phyloP scores from a whole-genome alignment of 2,797 vertebrate species.

The Onychomys arenicola region DNA sequence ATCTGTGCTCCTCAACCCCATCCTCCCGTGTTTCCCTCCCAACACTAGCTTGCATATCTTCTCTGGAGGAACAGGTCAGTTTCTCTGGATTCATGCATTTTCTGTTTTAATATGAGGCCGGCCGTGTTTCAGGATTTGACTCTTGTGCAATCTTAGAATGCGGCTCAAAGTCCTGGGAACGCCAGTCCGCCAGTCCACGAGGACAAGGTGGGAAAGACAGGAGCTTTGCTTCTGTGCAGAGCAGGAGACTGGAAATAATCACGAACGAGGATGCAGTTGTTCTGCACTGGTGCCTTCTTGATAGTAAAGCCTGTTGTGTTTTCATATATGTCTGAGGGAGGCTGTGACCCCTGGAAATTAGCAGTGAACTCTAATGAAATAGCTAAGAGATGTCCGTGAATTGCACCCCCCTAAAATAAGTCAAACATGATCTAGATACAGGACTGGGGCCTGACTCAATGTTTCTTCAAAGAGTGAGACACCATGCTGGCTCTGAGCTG shows the following conservation, averaged over 20 bases:
- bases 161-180: not conserved
- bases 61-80: not conserved
- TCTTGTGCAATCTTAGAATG: not conserved
- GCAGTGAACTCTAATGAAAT: slow-evolving; percentile 24
- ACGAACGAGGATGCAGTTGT: not conserved
- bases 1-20: not conserved
- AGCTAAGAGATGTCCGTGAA: slow-evolving; percentile 3
- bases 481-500: not conserved
- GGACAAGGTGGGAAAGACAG: not conserved
- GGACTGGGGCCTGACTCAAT: not conserved
- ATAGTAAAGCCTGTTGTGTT: not conserved
- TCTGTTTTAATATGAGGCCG: slow-evolving; percentile 18
- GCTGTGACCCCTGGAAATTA: not conserved
- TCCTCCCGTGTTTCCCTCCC: not conserved
- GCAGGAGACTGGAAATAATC: not conserved
- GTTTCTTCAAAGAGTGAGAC: not conserved
- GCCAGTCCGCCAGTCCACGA: not conserved
- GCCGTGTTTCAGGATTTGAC: not conserved
- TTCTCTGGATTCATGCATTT: slow-evolving; percentile 42
- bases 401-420: not conserved
- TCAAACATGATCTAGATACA: not conserved
- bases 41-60: slow-evolving; percentile 1
- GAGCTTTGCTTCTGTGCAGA: not conserved
- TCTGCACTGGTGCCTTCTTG: not conserved
- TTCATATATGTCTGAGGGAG: not conserved